phyloP scores from a whole-genome alignment of 2,113 vertebrate species.

The Lota lota region DNA sequence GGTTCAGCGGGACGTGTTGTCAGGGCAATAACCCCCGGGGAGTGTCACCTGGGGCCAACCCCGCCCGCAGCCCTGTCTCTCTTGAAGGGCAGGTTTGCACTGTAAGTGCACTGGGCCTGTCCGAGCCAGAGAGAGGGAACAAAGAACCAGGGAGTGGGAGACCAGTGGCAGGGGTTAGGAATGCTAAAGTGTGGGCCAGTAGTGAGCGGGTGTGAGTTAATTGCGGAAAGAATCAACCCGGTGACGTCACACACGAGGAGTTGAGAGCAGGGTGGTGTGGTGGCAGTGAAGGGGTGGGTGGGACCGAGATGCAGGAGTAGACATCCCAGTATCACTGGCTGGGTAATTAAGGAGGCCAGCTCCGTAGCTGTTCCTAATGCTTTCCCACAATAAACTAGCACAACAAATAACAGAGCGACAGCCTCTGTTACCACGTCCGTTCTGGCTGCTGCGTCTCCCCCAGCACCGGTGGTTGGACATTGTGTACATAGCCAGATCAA shows the following conservation, averaged over 20 bases:
- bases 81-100: slow-evolving; percentile 33
- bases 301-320: neutral
- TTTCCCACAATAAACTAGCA: too few relatives aligned
- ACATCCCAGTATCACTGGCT: too few relatives aligned
- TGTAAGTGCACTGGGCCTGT: neutral
- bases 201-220: slow-evolving; percentile 57
- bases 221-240: slow-evolving; percentile 69
- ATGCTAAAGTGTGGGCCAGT: slow-evolving; percentile 60
- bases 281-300: slow-evolving; percentile 1
- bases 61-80: slow-evolving; percentile 33
- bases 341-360: too few relatives aligned
- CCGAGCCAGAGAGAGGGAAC: too few relatives aligned
- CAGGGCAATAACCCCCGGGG: slow-evolving; percentile 15
- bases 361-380: too few relatives aligned
- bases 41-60: slow-evolving; percentile 25
- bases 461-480: too few relatives aligned
- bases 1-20: slow-evolving; percentile 17
- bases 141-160: neutral
- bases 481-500: too few relatives aligned
- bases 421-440: too few relatives aligned
- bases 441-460: too few relatives aligned
- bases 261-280: slow-evolving; percentile 7
- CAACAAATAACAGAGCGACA: too few relatives aligned
- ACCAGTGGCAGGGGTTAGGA: slow-evolving; percentile 54
- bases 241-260: slow-evolving; percentile 47